A percentile compares a stretch with the other conserved stretches of the same genome.
Evolutionary conservation across 2,113 vertebrate genomes (phyloP).

Genomic region (Colaptes auratus): DNA sequence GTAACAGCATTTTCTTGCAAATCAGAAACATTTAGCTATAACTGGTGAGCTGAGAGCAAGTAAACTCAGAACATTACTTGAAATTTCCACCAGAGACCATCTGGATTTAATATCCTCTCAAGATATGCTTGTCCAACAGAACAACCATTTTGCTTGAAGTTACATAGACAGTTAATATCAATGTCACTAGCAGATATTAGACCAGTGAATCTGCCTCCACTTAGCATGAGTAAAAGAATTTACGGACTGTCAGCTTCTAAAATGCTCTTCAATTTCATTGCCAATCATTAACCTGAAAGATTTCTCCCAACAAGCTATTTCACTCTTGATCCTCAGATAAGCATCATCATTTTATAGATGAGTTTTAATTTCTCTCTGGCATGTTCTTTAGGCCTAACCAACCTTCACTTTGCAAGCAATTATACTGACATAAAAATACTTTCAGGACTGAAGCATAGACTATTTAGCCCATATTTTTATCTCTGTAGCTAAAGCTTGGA

Average conservation of each 20-base stretch:
- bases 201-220: neutral
- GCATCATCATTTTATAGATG: neutral
- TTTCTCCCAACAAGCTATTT: constrained; percentile 8
- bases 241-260: neutral
- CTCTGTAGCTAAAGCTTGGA: neutral
- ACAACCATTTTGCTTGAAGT: neutral
- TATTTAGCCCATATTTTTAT: neutral
- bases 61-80: neutral
- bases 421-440: neutral
- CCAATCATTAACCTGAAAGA: constrained; percentile 6
- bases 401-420: neutral
- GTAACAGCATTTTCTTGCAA: neutral
- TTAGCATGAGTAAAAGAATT: neutral
- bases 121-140: neutral
- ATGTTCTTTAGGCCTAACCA: neutral
- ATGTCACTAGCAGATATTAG: constrained; percentile 4
- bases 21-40: neutral
- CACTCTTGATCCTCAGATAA: constrained; percentile 17
- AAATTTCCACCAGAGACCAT: neutral
- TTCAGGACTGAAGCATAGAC: neutral
- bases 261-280: neutral
- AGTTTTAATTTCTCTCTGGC: constrained; percentile 16
- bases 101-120: neutral
- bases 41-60: neutral
- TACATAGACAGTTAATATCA: neutral